Conservation (phyloP, 2,888 invertebrate genomes). For the Zelleria hepariella region DNA sequence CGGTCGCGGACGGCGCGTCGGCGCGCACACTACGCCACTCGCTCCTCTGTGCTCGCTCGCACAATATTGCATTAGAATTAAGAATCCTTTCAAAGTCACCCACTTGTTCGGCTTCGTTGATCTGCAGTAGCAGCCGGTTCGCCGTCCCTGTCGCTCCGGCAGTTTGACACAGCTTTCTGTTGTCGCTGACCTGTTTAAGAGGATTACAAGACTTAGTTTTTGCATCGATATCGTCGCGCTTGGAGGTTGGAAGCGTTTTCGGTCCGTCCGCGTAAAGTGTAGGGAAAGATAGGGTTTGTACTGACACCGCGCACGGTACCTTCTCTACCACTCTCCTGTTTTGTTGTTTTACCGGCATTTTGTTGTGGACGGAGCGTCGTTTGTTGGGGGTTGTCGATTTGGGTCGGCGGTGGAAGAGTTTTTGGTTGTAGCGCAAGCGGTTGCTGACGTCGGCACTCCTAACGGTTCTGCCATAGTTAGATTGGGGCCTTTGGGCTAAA, state of each 20-base stretch:
- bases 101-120: slow-evolving; percentile 74
- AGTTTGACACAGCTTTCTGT: slow-evolving; percentile 59
- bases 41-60: slow-evolving; percentile 48
- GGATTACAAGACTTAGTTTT: slow-evolving; percentile 50
- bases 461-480: slow-evolving; percentile 42
- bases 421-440: slow-evolving; percentile 31
- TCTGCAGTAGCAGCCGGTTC: slow-evolving; percentile 67
- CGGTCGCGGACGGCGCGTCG: slow-evolving; percentile 41
- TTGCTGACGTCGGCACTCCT: slow-evolving; percentile 46
- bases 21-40: slow-evolving; percentile 50
- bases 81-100: slow-evolving; percentile 76
- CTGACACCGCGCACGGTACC: slow-evolving; percentile 47
- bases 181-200: slow-evolving; percentile 60
- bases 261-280: slow-evolving; percentile 54
- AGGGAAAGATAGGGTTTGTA: slow-evolving; percentile 56
- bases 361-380: slow-evolving; percentile 18
- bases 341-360: slow-evolving; percentile 42
- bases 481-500: slow-evolving; percentile 45
- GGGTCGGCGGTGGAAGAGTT: slow-evolving; percentile 18
- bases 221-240: slow-evolving; percentile 31
- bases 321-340: slow-evolving; percentile 47
- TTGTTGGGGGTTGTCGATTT: slow-evolving; percentile 22
- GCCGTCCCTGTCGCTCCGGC: slow-evolving; percentile 57
- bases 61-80: slow-evolving; percentile 69
- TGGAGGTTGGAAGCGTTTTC: slow-evolving; percentile 49